These are phyloP conservation scores for Megaceryle maxima DNA, from an alignment of 2,113 vertebrate genomes.

Conservation along the genomic window DNA sequence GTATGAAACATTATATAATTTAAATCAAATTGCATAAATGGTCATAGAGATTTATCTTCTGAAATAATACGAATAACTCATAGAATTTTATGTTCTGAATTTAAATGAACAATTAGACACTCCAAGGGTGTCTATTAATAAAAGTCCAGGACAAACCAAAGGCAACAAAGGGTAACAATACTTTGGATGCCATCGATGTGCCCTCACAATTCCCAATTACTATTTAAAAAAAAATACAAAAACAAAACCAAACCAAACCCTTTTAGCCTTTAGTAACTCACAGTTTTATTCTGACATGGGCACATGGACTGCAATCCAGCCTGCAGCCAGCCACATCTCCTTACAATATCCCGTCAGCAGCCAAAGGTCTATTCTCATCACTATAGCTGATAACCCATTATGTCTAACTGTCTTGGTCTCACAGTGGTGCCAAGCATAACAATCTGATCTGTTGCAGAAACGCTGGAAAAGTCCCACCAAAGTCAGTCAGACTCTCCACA, in stretches of 20 bases:
- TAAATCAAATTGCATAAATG: background rate
- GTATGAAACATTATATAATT: background rate
- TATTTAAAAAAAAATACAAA: background rate
- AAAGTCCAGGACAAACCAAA: background rate
- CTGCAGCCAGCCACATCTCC: background rate
- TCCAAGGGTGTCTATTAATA: background rate
- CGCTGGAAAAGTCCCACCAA: background rate
- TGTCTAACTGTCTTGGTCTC: background rate
- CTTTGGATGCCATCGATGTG: background rate
- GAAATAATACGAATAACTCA: background rate
- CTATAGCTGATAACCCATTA: background rate
- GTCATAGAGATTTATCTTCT: background rate
- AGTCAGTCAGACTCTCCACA: background rate
- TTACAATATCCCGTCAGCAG: background rate
- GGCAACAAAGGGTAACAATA: background rate
- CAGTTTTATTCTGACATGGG: background rate
- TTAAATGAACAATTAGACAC: background rate
- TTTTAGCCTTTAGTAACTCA: background rate
- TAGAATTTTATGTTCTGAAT: background rate
- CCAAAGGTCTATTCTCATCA: background rate
- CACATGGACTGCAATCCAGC: background rate
- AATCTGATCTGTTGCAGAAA: background rate
- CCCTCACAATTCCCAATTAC: background rate
- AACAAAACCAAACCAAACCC: no score
- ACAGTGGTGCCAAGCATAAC: background rate